Base-by-base conservation (phyloP, 2,797 vertebrate species). In the Amblyraja radiata region DNA sequence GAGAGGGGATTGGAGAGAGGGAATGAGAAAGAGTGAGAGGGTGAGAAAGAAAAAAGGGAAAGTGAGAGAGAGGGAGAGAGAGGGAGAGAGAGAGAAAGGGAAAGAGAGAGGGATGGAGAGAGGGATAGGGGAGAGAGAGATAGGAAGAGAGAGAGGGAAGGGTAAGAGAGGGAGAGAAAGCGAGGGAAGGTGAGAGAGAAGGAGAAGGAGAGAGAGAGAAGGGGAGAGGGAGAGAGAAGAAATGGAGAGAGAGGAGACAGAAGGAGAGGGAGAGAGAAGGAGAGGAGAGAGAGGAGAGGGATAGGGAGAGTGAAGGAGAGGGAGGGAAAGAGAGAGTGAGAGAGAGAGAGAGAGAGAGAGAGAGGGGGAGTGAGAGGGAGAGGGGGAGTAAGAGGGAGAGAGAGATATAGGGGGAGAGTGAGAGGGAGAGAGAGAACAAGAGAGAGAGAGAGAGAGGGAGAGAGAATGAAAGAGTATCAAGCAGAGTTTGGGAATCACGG, bases 321-420 rank as follows among this genome's bases (percentile, higher is more conserved):
- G 23, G 23, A 7, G 23, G 7, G 23, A 28, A 25, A 25, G 73
- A 25, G 25, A 76, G 68, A 71, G 68, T 0, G 68, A 71, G 68
- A 13, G 68, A 25, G 23, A 13, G 68, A 25, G 23, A 28, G 74
- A 25, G 28, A n/a, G 74, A n/a, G 28, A n/a, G 9, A 3, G n/a
- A 13, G 9, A 13, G 7, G n/a, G 46, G 4, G 46, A 3, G 46
- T 2, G 4, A 10, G 14, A 77, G 76, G 13, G 76, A 13, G 13
- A 5, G 21, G 23, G 46, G 46, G 46, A 46, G 4, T 3, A 1
- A 9, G 28, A 9, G 11, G 11, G 28, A 13, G 74, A 28, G 11
- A 11, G 7, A 1, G 6, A 25, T 0, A 0, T 0, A 32, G 32
- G 0, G 25, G 2, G 10, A 10, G 25, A 10, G 28, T 1, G 0